Evolutionary conservation across 2,888 invertebrate genomes (phyloP).

Genomic region (Drosophila putrida): DNA sequence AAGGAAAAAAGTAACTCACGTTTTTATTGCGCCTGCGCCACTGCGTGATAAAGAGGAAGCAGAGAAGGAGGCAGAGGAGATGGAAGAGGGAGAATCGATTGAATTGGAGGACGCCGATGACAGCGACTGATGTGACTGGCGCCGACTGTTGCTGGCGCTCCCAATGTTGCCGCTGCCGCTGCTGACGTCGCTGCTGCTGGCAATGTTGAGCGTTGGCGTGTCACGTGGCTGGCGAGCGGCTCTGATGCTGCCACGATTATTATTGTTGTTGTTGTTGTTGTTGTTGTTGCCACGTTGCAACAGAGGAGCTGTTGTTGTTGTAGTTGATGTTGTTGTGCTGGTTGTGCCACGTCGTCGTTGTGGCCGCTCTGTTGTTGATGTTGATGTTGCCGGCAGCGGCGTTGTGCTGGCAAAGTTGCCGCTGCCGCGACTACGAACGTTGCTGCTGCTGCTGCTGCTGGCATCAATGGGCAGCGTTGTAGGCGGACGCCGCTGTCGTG

Average conservation of each 20-base stretch:
- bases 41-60: conserved; percentile 3
- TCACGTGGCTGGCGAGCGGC: conserved; percentile 71
- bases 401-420: conserved; percentile 42
- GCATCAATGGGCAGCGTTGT: conserved; percentile 64
- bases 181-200: conserved; percentile 20
- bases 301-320: conserved; percentile 6
- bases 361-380: conserved; percentile 45
- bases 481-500: conserved; percentile 76
- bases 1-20: conserved; percentile 75
- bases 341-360: conserved; percentile 42
- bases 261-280: conserved; percentile 19
- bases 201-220: conserved; percentile 47
- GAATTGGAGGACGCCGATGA: conserved; percentile 29
- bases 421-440: conserved; percentile 20
- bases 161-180: conserved; percentile 19
- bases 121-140: conserved; percentile 43
- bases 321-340: conserved; percentile 40
- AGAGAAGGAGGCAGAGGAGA: neutral
- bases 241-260: conserved; percentile 51
- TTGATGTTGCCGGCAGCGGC: conserved; percentile 56
- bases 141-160: conserved; percentile 43
- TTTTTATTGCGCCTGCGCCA: conserved; percentile 71
- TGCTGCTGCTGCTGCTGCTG: conserved; percentile 42
- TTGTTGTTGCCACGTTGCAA: conserved; percentile 17
- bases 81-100: neutral